Evolutionary conservation across 2,888 invertebrate genomes (phyloP), one percentile per base, ranked within the genome.

Genomic region (Caenorhabditis panamensis): DNA sequence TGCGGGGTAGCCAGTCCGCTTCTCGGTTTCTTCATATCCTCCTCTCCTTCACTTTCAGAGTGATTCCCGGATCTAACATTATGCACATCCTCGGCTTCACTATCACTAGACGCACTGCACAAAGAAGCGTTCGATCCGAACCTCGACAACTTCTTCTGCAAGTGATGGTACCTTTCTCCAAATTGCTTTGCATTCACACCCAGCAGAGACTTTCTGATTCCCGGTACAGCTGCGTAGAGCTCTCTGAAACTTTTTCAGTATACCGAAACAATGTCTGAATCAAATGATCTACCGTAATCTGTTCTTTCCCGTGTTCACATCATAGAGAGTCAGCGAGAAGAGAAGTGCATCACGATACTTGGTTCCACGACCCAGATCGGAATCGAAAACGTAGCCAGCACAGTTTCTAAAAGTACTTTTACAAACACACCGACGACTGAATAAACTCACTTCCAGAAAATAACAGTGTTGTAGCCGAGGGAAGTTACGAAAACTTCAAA

Each of bases 221-320:
- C 90, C 1, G 90, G 90, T 0, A 91, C 90, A 3, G 90, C 90
- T 5, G 90, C 90, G 73, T 90, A 90, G 13, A 90, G 76, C 66
- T 90, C 90, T 75, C 89, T 89, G 54, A 11, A 86, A 75, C 20
- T n/a, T n/a, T n/a, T n/a, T n/a, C n/a, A n/a, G n/a, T n/a, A n/a
- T n/a, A n/a, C 31, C 31, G 31, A 31, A 9, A 51, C 18, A 22
- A 37, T 24, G n/a, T 13, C 16, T 18, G 20, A n/a, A 31, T n/a
- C 8, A 41, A 8, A 51, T 58, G 26, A 31, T 4, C 9, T 51
- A 89, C 90, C 83, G 86, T 44, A 91, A 71, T 72, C 90, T 80
- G 75, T 83, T 90, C 58, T 86, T 87, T 18, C 91, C 91, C 5
- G 86, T 88, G 80, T 90, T 90, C 58, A 91, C 90, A 69, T 90